Base-by-base conservation (phyloP, 2,113 vertebrate species). In the Lipotes vexillifer region DNA sequence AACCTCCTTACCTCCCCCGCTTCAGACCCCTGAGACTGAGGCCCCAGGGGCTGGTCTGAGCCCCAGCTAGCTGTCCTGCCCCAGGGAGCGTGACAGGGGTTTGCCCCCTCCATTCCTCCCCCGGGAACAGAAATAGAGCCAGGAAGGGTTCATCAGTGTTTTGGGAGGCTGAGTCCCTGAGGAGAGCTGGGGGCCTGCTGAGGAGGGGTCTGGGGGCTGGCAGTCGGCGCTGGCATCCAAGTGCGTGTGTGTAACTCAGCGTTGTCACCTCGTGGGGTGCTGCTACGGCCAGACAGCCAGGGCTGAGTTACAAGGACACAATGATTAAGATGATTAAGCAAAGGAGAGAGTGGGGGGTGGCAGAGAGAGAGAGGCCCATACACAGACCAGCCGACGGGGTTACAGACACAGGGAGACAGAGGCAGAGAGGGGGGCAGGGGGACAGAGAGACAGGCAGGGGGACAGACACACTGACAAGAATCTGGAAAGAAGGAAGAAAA, bases 251-350 rank as follows among this genome's bases (percentile, higher is more conserved):
- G 31, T 81, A 68, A 95, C 80, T 94, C 38, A 75, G 90, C 21
- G 83, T 57, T 81, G 74, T 96, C 94, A 83, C 88, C 68, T 81
- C 21, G 0, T 41, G 27, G 90, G 83, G 82, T 8, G 72, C 38
- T 63, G 81, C 91, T 90, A 69, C 46, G 2, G 65, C 57, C 86
- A 93, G 95, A 96, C 87, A 82, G 82, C 86, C 9, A 0, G 46
- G 77, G 89, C 92, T 96, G 94, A 97, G 94, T 93, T 89, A 92
- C 94, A 97, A 96, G 95, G 96, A 92, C 91, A 84, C 49, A 92
- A 25, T 93, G 96, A 97, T 94, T 95, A 94, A 93, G 68, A 94
- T 89, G 93, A 97, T 97, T 93, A 97, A 95, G 78, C 44, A 44
- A 93, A 98, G 97, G 85, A 78, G 88, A 96, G 9, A 13, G 38